Base-by-base conservation (phyloP, 2,797 vertebrate genomes). In the Chiroxiphia lanceolata region DNA sequence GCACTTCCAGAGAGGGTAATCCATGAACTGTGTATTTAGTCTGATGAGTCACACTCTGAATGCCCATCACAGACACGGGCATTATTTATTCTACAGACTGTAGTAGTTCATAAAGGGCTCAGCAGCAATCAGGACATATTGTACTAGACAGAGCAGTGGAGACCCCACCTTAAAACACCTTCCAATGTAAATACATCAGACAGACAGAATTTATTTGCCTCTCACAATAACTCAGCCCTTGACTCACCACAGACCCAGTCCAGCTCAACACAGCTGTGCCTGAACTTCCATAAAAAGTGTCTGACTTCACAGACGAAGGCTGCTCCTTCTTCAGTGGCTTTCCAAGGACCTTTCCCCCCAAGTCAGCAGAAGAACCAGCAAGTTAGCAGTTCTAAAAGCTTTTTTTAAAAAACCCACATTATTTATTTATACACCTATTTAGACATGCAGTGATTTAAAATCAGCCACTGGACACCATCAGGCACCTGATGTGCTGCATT, bases 161-260 rank as follows among this genome's bases (percentile, higher is more conserved):
- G 69, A 89, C 61, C 50, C 79, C 25, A 14, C 79, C 91, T 74
- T 79, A 57, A 95, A 91, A 33, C 74, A 90, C 77, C 42, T 94
- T 86, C 50, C 51, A 86, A n/a, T 63, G 72, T 83, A 86, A 92
- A 94, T 88, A 94, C 60, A 83, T 31, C 63, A 75, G 45, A 82
- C 65, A 94, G 83, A 89, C 29, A 88, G 71, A 76, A 93, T 91
- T 81, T 78, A 86, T 90, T 91, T 88, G 34, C 72, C 78, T 88
- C 81, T 78, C 72, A 60, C 1, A 27, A 27, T 61, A 93, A 72
- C 74, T 87, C 80, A 60, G 87, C 77, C 61, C 45, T 92, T 80
- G 45, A 70, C 72, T 89, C 61, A 75, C 36, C 64, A 67, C 56
- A 63, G 81, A 85, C 38, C 61, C 44, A 53, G 47, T 79, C 82